phyloP scores from a whole-genome alignment of 2,113 vertebrate species.

The Tachysurus fulvidraco region DNA sequence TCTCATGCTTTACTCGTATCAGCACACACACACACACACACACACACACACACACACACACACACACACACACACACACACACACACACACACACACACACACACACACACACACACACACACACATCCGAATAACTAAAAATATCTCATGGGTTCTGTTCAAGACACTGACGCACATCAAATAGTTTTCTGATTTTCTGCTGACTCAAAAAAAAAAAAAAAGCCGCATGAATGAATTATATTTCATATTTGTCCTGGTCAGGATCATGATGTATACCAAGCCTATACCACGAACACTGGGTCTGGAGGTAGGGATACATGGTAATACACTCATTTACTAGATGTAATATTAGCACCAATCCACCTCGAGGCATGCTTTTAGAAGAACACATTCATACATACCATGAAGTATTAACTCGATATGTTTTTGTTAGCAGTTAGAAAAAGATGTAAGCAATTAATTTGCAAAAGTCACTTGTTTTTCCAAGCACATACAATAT shows the following conservation, averaged over 20 bases:
- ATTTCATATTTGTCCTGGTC: neutral
- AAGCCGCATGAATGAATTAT: neutral
- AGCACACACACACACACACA: neutral
- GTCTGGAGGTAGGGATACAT: neutral
- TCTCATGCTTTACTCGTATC: slow-evolving; percentile 58
- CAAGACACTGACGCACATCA: neutral
- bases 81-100: neutral
- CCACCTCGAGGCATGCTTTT: neutral
- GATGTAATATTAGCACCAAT: neutral
- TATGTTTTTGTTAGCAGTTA: too few relatives aligned
- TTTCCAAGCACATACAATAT: too few relatives aligned
- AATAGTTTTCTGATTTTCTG: neutral
- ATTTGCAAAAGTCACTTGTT: too few relatives aligned
- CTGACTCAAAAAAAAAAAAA: neutral
- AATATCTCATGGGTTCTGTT: slow-evolving; percentile 24
- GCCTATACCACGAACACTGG: neutral
- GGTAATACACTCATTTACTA: neutral
- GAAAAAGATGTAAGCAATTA: too few relatives aligned
- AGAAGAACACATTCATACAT: too few relatives aligned
- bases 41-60: neutral
- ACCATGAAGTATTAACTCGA: neutral
- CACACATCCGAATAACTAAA: slow-evolving; percentile 1
- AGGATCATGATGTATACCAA: neutral
- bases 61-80: neutral
- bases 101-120: neutral